Evolutionary conservation across 1,140 invertebrate species (phyloP), one percentile per base, ranked within the genome.

Genomic region (Teleopsis dalmanni): DNA sequence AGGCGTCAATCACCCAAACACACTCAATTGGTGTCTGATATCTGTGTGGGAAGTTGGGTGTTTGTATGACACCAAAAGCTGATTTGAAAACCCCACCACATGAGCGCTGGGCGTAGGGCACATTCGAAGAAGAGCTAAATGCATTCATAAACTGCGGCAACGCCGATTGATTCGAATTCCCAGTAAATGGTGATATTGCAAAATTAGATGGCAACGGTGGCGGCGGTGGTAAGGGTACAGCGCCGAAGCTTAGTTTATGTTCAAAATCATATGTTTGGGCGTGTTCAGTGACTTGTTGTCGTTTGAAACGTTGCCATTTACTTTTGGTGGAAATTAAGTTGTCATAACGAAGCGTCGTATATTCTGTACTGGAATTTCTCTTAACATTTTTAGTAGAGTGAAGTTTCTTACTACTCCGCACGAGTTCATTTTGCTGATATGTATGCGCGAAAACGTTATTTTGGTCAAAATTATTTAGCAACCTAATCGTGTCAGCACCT

Each of bases 1-100:
- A 79, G 6, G 87, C 83, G 56, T 91, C 82, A 58, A 95, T 90
- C 10, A 93, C 75, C 90, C 90, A 95, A 47, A 82, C 78, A 64
- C 89, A 91, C 48, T 80, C 80, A 38, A 92, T 83, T 4, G 91
- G 91, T 14, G 88, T 83, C 7, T 76, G 67, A 65, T 91, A 92
- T 2, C 79, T 74, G 23, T 78, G 72, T 0, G 91, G 91, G 57
- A 93, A 94, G 58, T 84, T 82, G 0, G 89, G 88, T 2, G 88
- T 92, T 26, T 83, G 77, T 23, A 95, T 81, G 34, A 85, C 70
- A 2, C 87, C 87, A 19, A 76, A 74, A 1, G 76, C 72, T 0
- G 73, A 76, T 5, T 77, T 80, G 13, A 85, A 67, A 6, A 75
- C 71, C 2, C 80, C 81, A 0, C 84, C 83, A 55, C 86, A 88